phyloP scores from a whole-genome alignment of 2,113 vertebrate species.

The Steatornis caripensis region DNA sequence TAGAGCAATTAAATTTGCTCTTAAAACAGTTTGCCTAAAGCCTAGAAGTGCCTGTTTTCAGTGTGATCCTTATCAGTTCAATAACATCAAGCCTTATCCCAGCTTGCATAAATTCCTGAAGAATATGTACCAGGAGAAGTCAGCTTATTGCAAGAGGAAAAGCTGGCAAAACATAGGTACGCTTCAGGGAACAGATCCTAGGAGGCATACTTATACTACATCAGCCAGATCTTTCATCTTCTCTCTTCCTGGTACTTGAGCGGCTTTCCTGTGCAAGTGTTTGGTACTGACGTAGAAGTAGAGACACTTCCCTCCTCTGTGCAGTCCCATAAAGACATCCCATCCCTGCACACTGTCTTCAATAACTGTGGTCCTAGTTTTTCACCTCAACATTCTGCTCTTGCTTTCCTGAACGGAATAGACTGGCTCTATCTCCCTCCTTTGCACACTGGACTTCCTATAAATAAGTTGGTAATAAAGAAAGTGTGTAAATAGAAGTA shows the following conservation, averaged over 20 bases:
- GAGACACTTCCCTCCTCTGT: neutral
- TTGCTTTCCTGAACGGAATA: neutral
- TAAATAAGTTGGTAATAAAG: neutral
- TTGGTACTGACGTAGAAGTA: neutral
- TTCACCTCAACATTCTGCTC: neutral
- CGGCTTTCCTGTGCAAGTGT: neutral
- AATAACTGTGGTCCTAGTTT: neutral
- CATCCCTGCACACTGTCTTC: neutral
- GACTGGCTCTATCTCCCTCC: neutral
- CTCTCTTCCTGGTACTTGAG: neutral
- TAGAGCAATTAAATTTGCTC: neutral
- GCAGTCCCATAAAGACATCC: neutral
- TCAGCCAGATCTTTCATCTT: neutral
- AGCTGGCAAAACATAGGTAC: neutral
- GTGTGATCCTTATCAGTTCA: neutral
- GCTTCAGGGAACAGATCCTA: neutral
- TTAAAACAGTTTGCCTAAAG: neutral
- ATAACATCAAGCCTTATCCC: neutral
- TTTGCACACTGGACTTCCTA: neutral
- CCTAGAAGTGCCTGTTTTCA: neutral
- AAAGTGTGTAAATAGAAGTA: neutral
- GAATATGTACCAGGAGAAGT: neutral
- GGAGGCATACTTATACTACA: neutral
- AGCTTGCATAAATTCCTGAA: neutral
- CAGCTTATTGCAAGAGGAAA: neutral